Evolutionary conservation across 1,140 invertebrate genomes (phyloP), one percentile per base, ranked within the genome.

Genomic region (Riptortus pedestris): DNA sequence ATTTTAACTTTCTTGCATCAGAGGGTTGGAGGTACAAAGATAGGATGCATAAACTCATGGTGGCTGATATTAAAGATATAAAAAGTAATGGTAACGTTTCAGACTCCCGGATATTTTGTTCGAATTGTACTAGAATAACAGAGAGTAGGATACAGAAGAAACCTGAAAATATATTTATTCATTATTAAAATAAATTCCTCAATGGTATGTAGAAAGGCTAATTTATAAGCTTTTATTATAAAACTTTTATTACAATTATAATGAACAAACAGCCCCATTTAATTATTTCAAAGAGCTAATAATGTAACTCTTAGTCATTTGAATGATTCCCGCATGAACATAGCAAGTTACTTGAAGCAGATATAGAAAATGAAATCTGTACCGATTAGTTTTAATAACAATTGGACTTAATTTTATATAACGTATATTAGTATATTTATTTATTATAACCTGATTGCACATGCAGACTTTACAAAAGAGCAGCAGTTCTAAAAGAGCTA

Each of bases 11-110:
- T 2, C 18, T 57, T 16, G 47, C 43, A 12, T 62, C 28, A 2
- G 60, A 62, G 2, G 65, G 65, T 45, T 66, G 65, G 1, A 57
- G 1, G 28, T 14, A 62, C n/a, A 55, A 31, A 27, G 48, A 31
- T 18, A 62, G n/a, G 14, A 66, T 29, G 18, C n/a, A 27, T 16
- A 62, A 14, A 43, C 24, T 11, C 64, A 65, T 51, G 0, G 61
- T 11, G 22, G 31, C 9, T 27, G 31, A 24, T 7, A 65, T 3
- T 20, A 61, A 11, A 20, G 12, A 12, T 9, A 45, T 18, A 20
- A 43, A 14, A 16, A 29, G n/a, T 12, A 33, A 33, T 16, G 29
- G 12, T 11, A 14, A 24, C 18, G 31, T 4, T 14, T 60, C 38
- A n/a, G 5, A 5, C 1, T 18, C 5, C 12, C n/a, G 0, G 16